These are phyloP conservation scores for Gymnocephalus cernua DNA, from an alignment of 2,113 vertebrate genomes.

Conservation along the genomic window DNA sequence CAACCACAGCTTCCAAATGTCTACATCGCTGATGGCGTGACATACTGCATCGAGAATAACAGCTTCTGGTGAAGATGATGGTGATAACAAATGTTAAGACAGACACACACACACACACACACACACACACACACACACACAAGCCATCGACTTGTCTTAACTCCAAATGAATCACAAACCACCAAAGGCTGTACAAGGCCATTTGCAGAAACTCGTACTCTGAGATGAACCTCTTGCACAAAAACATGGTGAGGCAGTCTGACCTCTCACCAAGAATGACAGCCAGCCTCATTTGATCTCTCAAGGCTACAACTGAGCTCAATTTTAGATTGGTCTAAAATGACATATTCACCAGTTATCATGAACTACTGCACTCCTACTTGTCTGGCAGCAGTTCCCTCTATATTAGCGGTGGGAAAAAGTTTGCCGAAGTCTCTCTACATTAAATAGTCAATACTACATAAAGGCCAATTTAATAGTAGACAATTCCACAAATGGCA, in stretches of 20 bases:
- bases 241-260: constrained; percentile 28
- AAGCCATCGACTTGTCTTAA: constrained; percentile 44
- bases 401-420: not conserved
- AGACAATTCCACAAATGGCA: constrained; percentile 8
- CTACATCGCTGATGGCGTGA: constrained; percentile 49
- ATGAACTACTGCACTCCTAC: constrained; percentile 10
- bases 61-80: constrained; percentile 49
- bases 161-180: constrained; percentile 43
- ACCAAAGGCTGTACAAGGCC: constrained; percentile 18
- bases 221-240: constrained; percentile 48
- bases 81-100: constrained; percentile 45
- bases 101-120: not conserved
- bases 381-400: constrained; percentile 10
- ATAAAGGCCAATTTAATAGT: constrained; percentile 8
- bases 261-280: constrained; percentile 53
- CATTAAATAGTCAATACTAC: not conserved
- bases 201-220: constrained; percentile 25
- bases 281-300: constrained; percentile 47
- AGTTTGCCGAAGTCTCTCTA: not conserved
- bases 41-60: constrained; percentile 36
- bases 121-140: constrained; percentile 13
- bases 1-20: constrained; percentile 36
- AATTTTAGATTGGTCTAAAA: constrained; percentile 43
- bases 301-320: constrained; percentile 44
- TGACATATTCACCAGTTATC: constrained; percentile 44